Base-by-base conservation (phyloP, 1,140 invertebrate genomes). In the Elymnias hypermnestra region DNA sequence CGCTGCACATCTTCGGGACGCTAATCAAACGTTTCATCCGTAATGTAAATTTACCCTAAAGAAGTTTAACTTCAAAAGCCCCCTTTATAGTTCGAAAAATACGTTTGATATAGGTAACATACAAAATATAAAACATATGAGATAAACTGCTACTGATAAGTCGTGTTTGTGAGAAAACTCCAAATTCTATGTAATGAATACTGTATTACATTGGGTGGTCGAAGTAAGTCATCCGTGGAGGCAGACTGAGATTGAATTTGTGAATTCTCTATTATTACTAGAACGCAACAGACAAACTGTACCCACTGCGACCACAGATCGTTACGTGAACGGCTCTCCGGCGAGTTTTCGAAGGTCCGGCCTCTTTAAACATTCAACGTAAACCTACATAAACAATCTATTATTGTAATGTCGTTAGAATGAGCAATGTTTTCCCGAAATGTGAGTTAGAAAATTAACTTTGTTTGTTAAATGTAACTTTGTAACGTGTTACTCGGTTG, bases 271-370 rank as follows among this genome's bases (percentile, higher is more conserved):
- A 66, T 72, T 69, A 67, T 37, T 45, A 55, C 59, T n/a, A 46
- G 57, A 53, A 37, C 52, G 50, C 61, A 62, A 66, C 59, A 53
- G 36, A 45, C 19, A 22, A 23, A 44, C 53, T 40, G 47, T 51
- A 43, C 41, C 43, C 49, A 37, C 35, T 58, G 64, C 46, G 58
- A 68, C 63, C 61, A 48, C 51, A 53, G 53, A 56, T 66, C 65
- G 66, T 72, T 72, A 66, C 57, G 57, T 62, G 73, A 76, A 72
- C 72, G 62, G 62, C 67, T 64, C 47, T 44, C 45, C 31, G 38
- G 47, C 12, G 33, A 14, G 12, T 39, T 38, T 36, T 33, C 28
- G 29, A 40, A 41, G 23, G 31, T 31, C 25, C 22, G n/a, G 31
- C 39, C 40, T 50, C 47, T 38, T 50, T 37, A 50, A 50, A 50